Evolutionary conservation across 2,888 invertebrate genomes (phyloP).

Genomic region (Melieria omissa): DNA sequence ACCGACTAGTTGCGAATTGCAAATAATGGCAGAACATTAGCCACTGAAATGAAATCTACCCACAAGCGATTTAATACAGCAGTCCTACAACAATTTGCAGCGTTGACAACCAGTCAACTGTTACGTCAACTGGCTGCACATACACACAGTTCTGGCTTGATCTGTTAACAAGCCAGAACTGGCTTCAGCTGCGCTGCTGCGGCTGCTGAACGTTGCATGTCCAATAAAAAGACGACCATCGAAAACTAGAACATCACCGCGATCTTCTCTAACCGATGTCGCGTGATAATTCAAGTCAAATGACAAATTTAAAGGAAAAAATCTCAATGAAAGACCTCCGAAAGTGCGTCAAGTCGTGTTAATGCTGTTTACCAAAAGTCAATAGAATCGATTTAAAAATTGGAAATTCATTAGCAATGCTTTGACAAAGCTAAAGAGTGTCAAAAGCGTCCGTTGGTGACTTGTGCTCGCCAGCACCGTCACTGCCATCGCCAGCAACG

Average conservation of each 20-base stretch:
- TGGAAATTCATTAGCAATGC: not conserved
- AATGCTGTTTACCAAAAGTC: not conserved
- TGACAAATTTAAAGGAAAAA: slow-evolving; percentile 46
- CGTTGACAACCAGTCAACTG: slow-evolving; percentile 14
- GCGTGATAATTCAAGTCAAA: slow-evolving; percentile 58
- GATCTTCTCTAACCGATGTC: slow-evolving; percentile 12
- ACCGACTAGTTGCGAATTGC: too few species aligned
- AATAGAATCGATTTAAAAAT: not conserved
- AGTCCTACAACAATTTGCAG: not conserved
- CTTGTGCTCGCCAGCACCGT: too few species aligned
- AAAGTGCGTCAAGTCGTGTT: slow-evolving; percentile 2
- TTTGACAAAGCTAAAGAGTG: not conserved
- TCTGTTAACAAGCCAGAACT: not conserved
- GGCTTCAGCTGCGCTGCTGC: not conserved
- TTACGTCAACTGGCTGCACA: not conserved
- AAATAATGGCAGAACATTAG: too few species aligned
- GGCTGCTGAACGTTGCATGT: not conserved
- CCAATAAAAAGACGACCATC: too few species aligned
- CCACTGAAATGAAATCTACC: not conserved
- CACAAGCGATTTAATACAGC: not conserved
- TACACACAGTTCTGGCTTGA: slow-evolving; percentile 1
- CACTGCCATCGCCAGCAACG: too few species aligned
- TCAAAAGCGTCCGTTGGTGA: slow-evolving; percentile 10
- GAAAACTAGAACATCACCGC: too few species aligned
- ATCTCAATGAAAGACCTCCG: slow-evolving; percentile 54